phyloP scores from a whole-genome alignment of 2,113 vertebrate genomes.

The Xiphias gladius region DNA sequence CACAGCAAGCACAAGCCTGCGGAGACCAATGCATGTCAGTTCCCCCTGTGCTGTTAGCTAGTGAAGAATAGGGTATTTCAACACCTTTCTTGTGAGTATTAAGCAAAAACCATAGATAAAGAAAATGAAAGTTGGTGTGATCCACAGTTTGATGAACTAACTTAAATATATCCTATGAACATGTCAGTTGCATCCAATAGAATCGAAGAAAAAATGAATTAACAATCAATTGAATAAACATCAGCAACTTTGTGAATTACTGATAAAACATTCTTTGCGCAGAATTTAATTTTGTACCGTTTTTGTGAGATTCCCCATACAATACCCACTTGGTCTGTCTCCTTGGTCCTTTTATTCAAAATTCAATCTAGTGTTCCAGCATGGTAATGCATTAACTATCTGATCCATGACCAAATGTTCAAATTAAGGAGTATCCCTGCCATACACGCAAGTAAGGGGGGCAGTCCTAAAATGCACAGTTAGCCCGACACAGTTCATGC shows the following conservation, averaged over 20 bases:
- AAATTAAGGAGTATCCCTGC: no score
- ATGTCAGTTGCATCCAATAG: neutral
- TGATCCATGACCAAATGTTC: no score
- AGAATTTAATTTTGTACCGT: no score
- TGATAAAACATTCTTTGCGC: neutral
- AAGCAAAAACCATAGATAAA: neutral
- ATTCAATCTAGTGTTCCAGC: no score
- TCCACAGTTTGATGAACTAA: neutral
- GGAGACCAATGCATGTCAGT: constrained; percentile 66
- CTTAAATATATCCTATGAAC: neutral
- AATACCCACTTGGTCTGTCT: neutral
- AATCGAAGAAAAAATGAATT: neutral
- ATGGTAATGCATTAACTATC: no score
- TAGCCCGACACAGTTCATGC: no score
- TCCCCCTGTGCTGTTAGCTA: constrained; percentile 43
- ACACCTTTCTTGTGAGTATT: constrained; percentile 29
- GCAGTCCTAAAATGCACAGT: no score
- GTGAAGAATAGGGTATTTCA: constrained; percentile 36
- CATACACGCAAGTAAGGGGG: no score
- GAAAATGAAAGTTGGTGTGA: neutral
- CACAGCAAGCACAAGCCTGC: constrained; percentile 67
- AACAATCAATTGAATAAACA: no score
- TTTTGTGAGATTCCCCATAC: neutral
- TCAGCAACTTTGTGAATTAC: neutral
- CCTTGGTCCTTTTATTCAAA: neutral